Evolutionary conservation across 2,888 invertebrate genomes (phyloP), one percentile per base, ranked within the genome.

Genomic region (Alviniconcha strummeri): DNA sequence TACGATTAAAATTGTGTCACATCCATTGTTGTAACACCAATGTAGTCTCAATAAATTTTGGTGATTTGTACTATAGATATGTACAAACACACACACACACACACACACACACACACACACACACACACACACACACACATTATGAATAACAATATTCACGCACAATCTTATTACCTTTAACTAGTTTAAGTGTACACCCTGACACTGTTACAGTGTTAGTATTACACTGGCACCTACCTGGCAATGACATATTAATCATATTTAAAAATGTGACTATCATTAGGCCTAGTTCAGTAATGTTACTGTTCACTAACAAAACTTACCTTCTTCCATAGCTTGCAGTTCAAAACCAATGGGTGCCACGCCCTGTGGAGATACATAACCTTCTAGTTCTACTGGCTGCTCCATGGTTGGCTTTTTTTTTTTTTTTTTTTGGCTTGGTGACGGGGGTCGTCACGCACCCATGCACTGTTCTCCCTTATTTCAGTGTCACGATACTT

Each of bases 331-430:
- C 78, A 71, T 81, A 1, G 52, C 64, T 6, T 83, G 85, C 52
- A 86, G 64, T 77, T 88, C 88, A 80, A 88, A 88, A 5, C 88
- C 88, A 71, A 88, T 87, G 1, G 87, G 86, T 36, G n/a, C 82
- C 72, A 85, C 81, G 55, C 78, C 81, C 56, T 72, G 36, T 8
- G 83, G 85, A 6, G 85, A 80, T 64, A 36, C 36, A 17, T 77
- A 82, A 64, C 82, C 82, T 77, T 82, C 77, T 11, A 69, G 17
- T 77, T 82, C 77, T 11, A 69, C n/a, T 8, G 82, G 54, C 7
- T 69, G 19, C n/a, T 82, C 82, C 82, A 82, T 77, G 15, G 15
- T 69, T n/a, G n/a, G n/a, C n/a, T n/a, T 17, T 60, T 9, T 56
- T 60, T 52, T 36, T 36, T 36, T 36, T 36, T 36, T 36, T 36